A percentile compares a stretch with the other conserved stretches of the same genome.
Evolutionary conservation across 2,888 invertebrate species (phyloP).

Genomic region (Coremacera marginata): DNA sequence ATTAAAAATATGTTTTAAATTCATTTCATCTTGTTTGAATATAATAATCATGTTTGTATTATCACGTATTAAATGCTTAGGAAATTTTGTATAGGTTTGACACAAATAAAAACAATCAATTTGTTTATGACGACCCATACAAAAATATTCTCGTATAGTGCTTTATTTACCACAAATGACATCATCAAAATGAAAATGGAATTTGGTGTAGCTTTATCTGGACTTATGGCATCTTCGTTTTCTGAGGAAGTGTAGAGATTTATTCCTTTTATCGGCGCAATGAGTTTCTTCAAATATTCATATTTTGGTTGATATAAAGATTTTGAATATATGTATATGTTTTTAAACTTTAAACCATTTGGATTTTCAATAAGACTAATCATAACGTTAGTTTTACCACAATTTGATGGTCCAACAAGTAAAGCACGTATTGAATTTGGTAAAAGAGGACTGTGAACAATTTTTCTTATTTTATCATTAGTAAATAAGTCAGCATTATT

Average conservation of each 20-base stretch:
- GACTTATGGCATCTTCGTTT: slow-evolving; percentile 20
- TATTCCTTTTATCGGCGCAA: no score
- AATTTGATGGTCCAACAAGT: slow-evolving; percentile 56
- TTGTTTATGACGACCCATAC: slow-evolving; percentile 58
- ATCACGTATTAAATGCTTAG: slow-evolving; percentile 62
- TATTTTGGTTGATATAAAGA: slow-evolving; percentile 52
- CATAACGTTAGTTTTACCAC: slow-evolving; percentile 62
- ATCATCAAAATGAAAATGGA: slow-evolving; percentile 53
- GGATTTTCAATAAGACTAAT: slow-evolving; percentile 50
- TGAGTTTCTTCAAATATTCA: slow-evolving; percentile 30
- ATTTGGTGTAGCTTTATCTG: slow-evolving; percentile 48
- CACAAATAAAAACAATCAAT: slow-evolving; percentile 61
- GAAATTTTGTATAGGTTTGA: slow-evolving; percentile 60
- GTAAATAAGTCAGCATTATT: no score
- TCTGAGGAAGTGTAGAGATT: slow-evolving; percentile 16
- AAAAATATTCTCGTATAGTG: slow-evolving; percentile 55
- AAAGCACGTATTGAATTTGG: no score
- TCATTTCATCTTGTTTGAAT: slow-evolving; percentile 62
- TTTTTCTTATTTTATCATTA: no score
- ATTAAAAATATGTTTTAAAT: slow-evolving; percentile 52
- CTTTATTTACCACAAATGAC: slow-evolving; percentile 56
- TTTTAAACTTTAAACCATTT: slow-evolving; percentile 49
- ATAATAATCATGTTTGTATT: slow-evolving; percentile 62
- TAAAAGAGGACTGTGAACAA: no score
- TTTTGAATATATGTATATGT: slow-evolving; percentile 60